Evolutionary conservation across 2,113 vertebrate species (phyloP), one percentile per base, ranked within the genome.

Genomic region (Eptatretus burgeri): DNA sequence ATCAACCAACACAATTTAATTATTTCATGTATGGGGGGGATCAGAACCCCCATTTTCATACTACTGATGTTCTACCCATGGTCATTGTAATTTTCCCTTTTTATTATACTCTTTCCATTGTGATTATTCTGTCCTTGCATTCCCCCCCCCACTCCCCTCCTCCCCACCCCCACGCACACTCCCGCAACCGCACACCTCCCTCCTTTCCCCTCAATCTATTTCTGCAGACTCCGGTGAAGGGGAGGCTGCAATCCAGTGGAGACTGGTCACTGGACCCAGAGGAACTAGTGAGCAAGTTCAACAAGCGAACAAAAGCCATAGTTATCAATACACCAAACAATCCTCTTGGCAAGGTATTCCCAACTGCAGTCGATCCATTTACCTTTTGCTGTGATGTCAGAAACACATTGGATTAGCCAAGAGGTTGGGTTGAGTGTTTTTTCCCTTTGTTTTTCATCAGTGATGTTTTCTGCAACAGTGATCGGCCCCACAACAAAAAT

Each of bases 261-360:
- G 77, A 78, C 70, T 96, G 89, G 87, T 72, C 74, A 62, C 74
- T 96, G 66, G 85, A 81, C 65, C 72, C 78, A 1, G 70, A 69
- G 1, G 87, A 96, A 69, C 73, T 98, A 69, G 76, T 78, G 66
- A 78, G 79, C 71, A 93, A 84, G 74, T 82, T 93, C 71, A 81
- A 69, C 2, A 20, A 77, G 19, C 71, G 64, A 50, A 94, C 91
- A 51, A 95, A 95, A 77, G 80, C 76, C 63, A 74, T 96, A 0
- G 69, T 93, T 14, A 73, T 98, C 66, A 98, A 98, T 71, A 85
- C 83, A 2, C 91, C 89, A 64, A 93, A 83, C 77, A 98, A 95
- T 71, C 89, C 91, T 1, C 63, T 91, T 67, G 89, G 89, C 66
- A 95, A 98, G 78, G 89, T 94, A 72, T 41, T 41, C 27, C 27